Evolutionary conservation across 2,888 invertebrate genomes (phyloP).

Genomic region (Macaria notata): DNA sequence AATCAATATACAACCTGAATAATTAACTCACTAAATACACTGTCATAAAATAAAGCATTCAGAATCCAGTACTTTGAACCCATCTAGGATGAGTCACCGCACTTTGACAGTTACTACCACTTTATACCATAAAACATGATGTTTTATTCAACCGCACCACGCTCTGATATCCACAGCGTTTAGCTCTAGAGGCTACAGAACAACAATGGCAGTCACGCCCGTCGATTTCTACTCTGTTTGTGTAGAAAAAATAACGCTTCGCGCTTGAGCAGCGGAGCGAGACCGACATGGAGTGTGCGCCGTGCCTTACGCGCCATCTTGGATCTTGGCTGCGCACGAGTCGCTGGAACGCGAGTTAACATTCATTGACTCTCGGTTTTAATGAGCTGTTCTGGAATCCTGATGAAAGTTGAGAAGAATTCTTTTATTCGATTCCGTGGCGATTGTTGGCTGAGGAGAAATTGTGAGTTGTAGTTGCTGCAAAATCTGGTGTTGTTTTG

Average conservation of each 20-base stretch:
- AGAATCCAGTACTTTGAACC: neutral
- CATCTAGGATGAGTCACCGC: neutral
- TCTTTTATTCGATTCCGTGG: slow-evolving; percentile 1
- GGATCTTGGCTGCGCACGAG: slow-evolving; percentile 72
- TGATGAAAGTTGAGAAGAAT: slow-evolving; percentile 19
- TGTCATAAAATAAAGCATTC: too few relatives aligned
- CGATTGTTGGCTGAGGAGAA: neutral
- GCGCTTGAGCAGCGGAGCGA: slow-evolving; percentile 67
- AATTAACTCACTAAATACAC: too few relatives aligned
- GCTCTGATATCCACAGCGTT: slow-evolving; percentile 76
- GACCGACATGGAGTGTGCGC: slow-evolving; percentile 76
- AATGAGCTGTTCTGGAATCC: slow-evolving; percentile 26
- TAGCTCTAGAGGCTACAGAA: slow-evolving; percentile 66
- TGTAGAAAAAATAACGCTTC: slow-evolving; percentile 69
- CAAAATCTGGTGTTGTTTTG: too few relatives aligned
- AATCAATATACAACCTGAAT: too few relatives aligned
- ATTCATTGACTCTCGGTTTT: slow-evolving; percentile 43
- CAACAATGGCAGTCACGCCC: slow-evolving; percentile 79
- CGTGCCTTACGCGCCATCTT: slow-evolving; percentile 75
- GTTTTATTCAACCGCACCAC: slow-evolving; percentile 69
- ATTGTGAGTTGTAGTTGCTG: neutral
- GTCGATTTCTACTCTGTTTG: slow-evolving; percentile 77
- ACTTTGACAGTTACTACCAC: slow-evolving; percentile 31
- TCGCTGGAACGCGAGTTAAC: slow-evolving; percentile 38
- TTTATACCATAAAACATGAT: slow-evolving; percentile 34